Conservation (phyloP, 2,888 invertebrate genomes). For the Lobophora halterata region DNA sequence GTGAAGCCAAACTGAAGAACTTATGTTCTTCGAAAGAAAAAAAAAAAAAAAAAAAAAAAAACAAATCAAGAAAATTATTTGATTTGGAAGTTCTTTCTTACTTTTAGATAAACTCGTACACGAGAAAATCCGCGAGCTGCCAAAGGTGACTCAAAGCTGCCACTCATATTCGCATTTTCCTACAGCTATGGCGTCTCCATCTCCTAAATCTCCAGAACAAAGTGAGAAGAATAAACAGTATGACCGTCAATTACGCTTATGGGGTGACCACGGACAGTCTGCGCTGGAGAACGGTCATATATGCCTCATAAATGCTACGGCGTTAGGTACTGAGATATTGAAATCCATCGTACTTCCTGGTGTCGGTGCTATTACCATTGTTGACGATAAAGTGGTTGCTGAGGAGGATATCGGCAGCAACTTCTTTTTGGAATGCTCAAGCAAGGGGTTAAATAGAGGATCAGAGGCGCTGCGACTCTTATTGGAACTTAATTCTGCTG, state of each 20-base stretch:
- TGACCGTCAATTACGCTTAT: conserved; percentile 93
- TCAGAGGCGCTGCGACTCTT: conserved; percentile 90
- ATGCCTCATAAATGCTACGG: conserved; percentile 96
- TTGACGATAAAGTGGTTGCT: conserved; percentile 91
- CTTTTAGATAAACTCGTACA: too few relatives aligned
- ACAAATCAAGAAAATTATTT: too few relatives aligned
- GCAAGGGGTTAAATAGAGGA: conserved; percentile 91
- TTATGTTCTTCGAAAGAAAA: too few relatives aligned
- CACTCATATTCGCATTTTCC: too few relatives aligned
- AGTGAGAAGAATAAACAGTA: conserved; percentile 89
- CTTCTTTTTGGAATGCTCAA: conserved; percentile 93
- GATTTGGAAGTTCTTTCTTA: too few relatives aligned
- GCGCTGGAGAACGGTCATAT: conserved; percentile 93
- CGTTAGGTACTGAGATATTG: conserved; percentile 95
- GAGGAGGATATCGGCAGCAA: conserved; percentile 97
- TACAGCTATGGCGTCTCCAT: conserved; percentile 83
- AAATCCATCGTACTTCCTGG: conserved; percentile 98
- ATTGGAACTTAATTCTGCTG: conserved; percentile 95
- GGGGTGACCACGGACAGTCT: conserved; percentile 99
- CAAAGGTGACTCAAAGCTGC: too few relatives aligned
- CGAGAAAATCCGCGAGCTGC: too few relatives aligned
- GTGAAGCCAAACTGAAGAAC: too few relatives aligned
- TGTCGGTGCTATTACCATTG: conserved; percentile 94
- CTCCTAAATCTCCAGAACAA: conserved; percentile 87
- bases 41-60: too few relatives aligned